Conservation (phyloP, 2,797 vertebrate genomes). For the Helostoma temminkii region DNA sequence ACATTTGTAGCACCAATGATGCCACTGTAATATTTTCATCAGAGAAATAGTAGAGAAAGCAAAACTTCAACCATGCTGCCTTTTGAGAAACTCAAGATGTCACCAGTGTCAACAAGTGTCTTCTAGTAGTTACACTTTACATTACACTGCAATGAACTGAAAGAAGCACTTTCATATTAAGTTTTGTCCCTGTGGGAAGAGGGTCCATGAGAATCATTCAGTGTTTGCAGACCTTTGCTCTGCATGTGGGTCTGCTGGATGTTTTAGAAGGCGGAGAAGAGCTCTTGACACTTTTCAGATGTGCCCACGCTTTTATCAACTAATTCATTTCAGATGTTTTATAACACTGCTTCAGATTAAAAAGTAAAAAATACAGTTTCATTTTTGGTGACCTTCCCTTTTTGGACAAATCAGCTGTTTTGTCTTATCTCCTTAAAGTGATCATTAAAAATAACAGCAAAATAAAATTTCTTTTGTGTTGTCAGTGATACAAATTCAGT, state of each 20-base stretch:
- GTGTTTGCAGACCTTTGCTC: slow-evolving; percentile 28
- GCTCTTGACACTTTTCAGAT: neutral
- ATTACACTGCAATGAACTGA: neutral
- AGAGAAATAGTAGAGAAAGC: no score
- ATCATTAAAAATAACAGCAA: no score
- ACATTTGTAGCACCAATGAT: no score
- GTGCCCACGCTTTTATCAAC: neutral
- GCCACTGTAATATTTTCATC: no score
- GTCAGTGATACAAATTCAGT: no score
- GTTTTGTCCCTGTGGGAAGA: neutral
- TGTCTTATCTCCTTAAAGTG: no score
- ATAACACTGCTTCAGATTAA: neutral
- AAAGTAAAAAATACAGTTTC: neutral
- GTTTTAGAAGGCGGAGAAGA: slow-evolving; percentile 3
- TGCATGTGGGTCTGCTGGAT: neutral
- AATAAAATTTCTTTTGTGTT: no score
- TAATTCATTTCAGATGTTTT: neutral
- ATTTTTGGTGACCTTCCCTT: neutral
- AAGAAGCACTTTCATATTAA: slow-evolving; percentile 3
- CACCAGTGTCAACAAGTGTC: neutral
- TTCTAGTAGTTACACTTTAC: no score
- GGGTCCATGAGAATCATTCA: neutral
- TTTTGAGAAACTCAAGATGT: neutral
- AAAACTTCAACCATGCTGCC: neutral
- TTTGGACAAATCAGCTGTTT: neutral